These are phyloP conservation scores for Heterochromis multidens DNA, from an alignment of 2,113 vertebrate genomes.

Conservation along the genomic window DNA sequence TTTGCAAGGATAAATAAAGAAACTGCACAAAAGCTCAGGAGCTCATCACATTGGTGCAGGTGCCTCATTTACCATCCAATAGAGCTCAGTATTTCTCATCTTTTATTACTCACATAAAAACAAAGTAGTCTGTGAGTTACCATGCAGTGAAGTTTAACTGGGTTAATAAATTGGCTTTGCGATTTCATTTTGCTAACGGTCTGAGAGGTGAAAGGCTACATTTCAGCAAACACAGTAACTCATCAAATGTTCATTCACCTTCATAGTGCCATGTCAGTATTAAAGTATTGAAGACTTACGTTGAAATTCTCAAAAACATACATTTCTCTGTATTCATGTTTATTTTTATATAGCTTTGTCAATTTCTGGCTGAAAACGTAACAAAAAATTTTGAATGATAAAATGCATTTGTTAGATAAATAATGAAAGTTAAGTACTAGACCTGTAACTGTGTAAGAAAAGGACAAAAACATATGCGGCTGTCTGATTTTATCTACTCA, in stretches of 20 bases:
- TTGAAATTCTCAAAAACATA: not conserved
- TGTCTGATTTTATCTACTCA: not conserved
- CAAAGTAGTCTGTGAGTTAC: not conserved
- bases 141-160: not conserved
- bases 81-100: not conserved
- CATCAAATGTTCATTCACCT: not conserved
- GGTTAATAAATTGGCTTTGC: not conserved
- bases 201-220: not conserved
- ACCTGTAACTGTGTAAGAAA: too few species aligned
- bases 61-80: not conserved
- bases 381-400: not conserved
- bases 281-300: not conserved
- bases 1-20: not conserved
- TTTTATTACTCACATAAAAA: not conserved
- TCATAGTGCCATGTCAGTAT: not conserved
- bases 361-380: not conserved
- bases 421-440: not conserved
- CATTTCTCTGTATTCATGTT: not conserved
- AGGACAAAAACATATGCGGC: not conserved
- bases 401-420: not conserved
- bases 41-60: not conserved
- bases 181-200: not conserved
- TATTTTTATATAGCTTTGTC: not conserved
- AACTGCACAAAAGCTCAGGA: not conserved
- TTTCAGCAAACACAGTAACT: not conserved